Percentiles rank a stretch among this genome's conserved stretches.
These are phyloP conservation scores for Sebastes alutus DNA, from an alignment of 2,797 vertebrate genomes.

Conservation along the genomic window DNA sequence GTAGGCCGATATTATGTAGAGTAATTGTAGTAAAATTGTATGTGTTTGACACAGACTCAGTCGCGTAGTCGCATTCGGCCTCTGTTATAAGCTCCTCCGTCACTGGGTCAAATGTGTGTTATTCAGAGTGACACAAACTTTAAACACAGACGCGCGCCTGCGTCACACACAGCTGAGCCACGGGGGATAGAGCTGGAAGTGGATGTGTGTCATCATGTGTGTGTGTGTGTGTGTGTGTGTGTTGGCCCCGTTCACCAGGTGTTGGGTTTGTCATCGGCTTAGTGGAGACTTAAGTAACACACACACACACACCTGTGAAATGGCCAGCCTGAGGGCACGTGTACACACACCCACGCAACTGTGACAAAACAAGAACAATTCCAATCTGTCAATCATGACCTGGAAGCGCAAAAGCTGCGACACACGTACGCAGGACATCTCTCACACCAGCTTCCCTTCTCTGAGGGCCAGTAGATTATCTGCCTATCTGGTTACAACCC, in stretches of 20 bases:
- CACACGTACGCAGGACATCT: neutral
- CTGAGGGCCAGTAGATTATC: slow-evolving; percentile 65
- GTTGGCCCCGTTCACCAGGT: slow-evolving; percentile 64
- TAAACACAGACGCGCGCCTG: slow-evolving; percentile 14
- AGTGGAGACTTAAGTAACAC: slow-evolving; percentile 34
- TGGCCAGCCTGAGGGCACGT: slow-evolving; percentile 31
- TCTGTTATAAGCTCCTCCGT: neutral
- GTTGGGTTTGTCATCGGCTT: slow-evolving; percentile 53
- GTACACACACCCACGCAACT: slow-evolving; percentile 37
- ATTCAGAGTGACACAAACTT: slow-evolving; percentile 26
- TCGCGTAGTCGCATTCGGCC: neutral
- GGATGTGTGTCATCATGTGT: slow-evolving; percentile 50
- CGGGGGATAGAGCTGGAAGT: slow-evolving; percentile 21
- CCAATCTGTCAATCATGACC: slow-evolving; percentile 52
- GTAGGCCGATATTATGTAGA: too few relatives aligned
- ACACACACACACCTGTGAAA: slow-evolving; percentile 62
- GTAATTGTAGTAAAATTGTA: neutral
- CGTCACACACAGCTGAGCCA: slow-evolving; percentile 46
- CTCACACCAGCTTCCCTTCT: slow-evolving; percentile 19
- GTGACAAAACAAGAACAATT: slow-evolving; percentile 49
- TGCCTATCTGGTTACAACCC: slow-evolving; percentile 75
- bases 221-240: slow-evolving; percentile 37
- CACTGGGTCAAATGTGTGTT: slow-evolving; percentile 26
- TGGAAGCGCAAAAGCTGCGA: slow-evolving; percentile 28
- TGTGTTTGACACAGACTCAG: neutral